phyloP scores from a whole-genome alignment of 2,113 vertebrate species.

The Dunckerocampus dactyliophorus region DNA sequence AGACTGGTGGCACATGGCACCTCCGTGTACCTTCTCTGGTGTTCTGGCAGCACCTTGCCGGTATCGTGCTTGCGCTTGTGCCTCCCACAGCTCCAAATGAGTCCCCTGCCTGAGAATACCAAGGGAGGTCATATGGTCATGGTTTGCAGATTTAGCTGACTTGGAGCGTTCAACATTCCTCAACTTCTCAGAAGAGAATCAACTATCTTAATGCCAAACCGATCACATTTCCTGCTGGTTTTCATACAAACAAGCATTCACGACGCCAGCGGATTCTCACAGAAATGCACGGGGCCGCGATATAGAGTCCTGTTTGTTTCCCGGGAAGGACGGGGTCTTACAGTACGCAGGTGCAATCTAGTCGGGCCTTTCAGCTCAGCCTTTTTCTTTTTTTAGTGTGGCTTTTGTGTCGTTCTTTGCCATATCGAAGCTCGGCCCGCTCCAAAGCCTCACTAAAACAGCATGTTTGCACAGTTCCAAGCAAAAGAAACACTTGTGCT shows the following conservation, averaged over 20 bases:
- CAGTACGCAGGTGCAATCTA: slow-evolving; percentile 41
- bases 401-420: slow-evolving; percentile 53
- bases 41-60: slow-evolving; percentile 21
- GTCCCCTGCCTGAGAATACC: slow-evolving; percentile 47
- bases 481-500: slow-evolving; percentile 57
- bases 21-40: slow-evolving; percentile 40
- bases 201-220: slow-evolving; percentile 59
- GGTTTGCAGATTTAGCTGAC: slow-evolving; percentile 69
- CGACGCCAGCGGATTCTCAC: slow-evolving; percentile 32
- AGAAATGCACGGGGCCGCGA: slow-evolving; percentile 32
- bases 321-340: slow-evolving; percentile 19
- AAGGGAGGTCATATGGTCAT: slow-evolving; percentile 67
- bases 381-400: slow-evolving; percentile 47
- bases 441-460: slow-evolving; percentile 60
- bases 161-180: slow-evolving; percentile 67
- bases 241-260: slow-evolving; percentile 50
- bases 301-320: slow-evolving; percentile 24
- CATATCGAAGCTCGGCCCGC: slow-evolving; percentile 44
- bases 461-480: slow-evolving; percentile 67
- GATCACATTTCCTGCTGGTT: slow-evolving; percentile 54
- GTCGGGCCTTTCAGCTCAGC: slow-evolving; percentile 44
- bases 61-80: slow-evolving; percentile 40
- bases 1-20: slow-evolving; percentile 4
- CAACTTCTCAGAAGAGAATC: slow-evolving; percentile 61
- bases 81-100: slow-evolving; percentile 48